Percentiles rank a stretch among this genome's conserved stretches.
Evolutionary conservation across 2,888 invertebrate species (phyloP).

Genomic region (Mythimna albipuncta): DNA sequence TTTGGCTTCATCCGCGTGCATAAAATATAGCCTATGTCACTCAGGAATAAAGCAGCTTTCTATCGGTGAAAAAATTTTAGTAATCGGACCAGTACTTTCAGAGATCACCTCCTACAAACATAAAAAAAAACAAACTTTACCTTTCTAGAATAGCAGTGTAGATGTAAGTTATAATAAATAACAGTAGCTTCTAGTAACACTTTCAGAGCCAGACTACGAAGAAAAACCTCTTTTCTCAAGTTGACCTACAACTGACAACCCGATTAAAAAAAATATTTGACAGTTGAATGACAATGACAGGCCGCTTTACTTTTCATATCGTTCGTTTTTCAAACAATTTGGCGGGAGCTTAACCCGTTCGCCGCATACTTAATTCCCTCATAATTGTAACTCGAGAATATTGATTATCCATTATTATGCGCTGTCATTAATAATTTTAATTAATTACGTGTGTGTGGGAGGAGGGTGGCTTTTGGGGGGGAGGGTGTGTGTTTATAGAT

Average conservation of each 20-base stretch:
- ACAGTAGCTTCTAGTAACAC: not conserved
- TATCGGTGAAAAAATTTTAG: too few relatives aligned
- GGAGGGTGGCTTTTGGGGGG: constrained; percentile 41
- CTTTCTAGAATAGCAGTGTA: too few relatives aligned
- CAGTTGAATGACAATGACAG: constrained; percentile 52
- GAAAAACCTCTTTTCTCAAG: constrained; percentile 39
- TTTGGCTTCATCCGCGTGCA: too few relatives aligned
- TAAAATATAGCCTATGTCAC: too few relatives aligned
- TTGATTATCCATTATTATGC: constrained; percentile 87
- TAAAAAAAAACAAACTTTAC: too few relatives aligned
- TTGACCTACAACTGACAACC: constrained; percentile 40
- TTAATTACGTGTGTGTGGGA: constrained; percentile 79
- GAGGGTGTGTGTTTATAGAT: constrained; percentile 66
- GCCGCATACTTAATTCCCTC: constrained; percentile 57
- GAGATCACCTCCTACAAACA: too few relatives aligned
- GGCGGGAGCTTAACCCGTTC: constrained; percentile 47
- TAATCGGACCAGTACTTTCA: too few relatives aligned
- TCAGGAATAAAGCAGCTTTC: too few relatives aligned
- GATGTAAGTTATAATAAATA: not conserved
- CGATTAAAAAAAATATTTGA: constrained; percentile 33
- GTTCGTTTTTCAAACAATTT: constrained; percentile 38
- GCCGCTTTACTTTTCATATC: constrained; percentile 34
- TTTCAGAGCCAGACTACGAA: not conserved
- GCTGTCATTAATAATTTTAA: constrained; percentile 89
- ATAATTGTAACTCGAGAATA: constrained; percentile 72